Percentiles rank a stretch among this genome's conserved stretches.
phyloP scores from a whole-genome alignment of 2,113 vertebrate genomes.

The Takifugu flavidus region DNA sequence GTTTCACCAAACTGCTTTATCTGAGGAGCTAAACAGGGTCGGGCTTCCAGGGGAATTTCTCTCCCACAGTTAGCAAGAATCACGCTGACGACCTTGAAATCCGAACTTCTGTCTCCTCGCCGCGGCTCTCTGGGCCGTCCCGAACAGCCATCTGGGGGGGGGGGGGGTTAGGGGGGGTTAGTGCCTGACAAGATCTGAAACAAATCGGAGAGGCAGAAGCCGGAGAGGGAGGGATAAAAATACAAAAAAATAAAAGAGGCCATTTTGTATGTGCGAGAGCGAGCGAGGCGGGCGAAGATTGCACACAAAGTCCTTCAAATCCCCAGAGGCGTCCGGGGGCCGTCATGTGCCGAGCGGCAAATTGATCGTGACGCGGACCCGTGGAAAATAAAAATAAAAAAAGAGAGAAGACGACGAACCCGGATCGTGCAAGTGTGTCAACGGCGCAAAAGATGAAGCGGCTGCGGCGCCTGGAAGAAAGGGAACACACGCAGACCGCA shows the following conservation, averaged over 20 bases:
- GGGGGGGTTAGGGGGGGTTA: slow-evolving; percentile 1
- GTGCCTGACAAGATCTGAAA: slow-evolving; percentile 18
- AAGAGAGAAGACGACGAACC: slow-evolving; percentile 41
- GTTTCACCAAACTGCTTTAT: no score
- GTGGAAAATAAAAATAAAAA: slow-evolving; percentile 45
- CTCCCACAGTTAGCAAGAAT: slow-evolving; percentile 55
- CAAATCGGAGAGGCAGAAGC: slow-evolving; percentile 51
- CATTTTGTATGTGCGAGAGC: slow-evolving; percentile 62
- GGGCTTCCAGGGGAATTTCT: slow-evolving; percentile 9
- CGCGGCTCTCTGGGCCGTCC: slow-evolving; percentile 29
- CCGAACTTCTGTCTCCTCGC: slow-evolving; percentile 42
- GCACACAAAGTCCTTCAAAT: slow-evolving; percentile 69
- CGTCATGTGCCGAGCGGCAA: slow-evolving; percentile 73
- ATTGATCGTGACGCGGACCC: slow-evolving; percentile 71
- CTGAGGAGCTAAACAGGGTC: no score
- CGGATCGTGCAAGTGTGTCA: slow-evolving; percentile 64
- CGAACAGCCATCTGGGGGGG: slow-evolving; percentile 46
- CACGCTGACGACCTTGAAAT: slow-evolving; percentile 60
- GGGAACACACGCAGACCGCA: slow-evolving; percentile 61
- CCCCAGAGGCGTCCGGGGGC: slow-evolving; percentile 65
- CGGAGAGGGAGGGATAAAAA: slow-evolving; percentile 56
- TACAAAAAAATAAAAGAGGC: slow-evolving; percentile 49
- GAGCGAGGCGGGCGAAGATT: slow-evolving; percentile 59
- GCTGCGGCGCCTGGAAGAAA: slow-evolving; percentile 49
- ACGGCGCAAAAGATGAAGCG: slow-evolving; percentile 58